Evolutionary conservation across 2,113 vertebrate species (phyloP), one percentile per base, ranked within the genome.

Genomic region (Eupsittula cactorum): DNA sequence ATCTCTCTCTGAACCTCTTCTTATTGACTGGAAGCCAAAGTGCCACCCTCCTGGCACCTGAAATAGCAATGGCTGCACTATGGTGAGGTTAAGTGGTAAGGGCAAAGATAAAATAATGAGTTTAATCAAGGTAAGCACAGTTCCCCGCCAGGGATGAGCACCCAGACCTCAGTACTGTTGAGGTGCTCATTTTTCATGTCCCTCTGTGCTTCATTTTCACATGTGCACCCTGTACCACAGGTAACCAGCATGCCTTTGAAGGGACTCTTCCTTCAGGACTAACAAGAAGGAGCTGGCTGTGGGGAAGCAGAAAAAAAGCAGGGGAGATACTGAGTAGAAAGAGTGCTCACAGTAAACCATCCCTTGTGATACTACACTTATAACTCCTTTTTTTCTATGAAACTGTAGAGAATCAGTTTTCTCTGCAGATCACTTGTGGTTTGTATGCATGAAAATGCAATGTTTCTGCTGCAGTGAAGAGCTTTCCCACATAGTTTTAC

Each of bases 361-460:
- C 25, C 53, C 19, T 46, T 46, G 5, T 63, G 28, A 78, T 55
- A 59, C 33, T 77, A 53, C 31, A 29, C 1, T 0, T 81, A 41
- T 44, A 92, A 67, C 76, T 7, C 13, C 53, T 70, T 79, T 92
- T 92, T 78, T 49, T 33, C 53, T 59, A 31, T 83, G 60, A 57
- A 88, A 86, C 68, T 91, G 82, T 53, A 74, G 64, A 96, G 25
- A 97, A 94, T 95, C 78, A 12, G 52, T 95, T 95, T 86, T 88
- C 69, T 92, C 76, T 88, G 65, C 49, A 86, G 53, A 86, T 93
- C 67, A 69, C 59, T 90, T 80, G 44, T 44, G n/a, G 82, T 63
- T 88, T 77, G 64, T 81, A 47, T 83, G 95, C 88, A 86, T 95
- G 95, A 90, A 95, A 96, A 96, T 81, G 60, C 64, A 93, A 49